These are phyloP conservation scores for Sarcophaga subvicina DNA, from an alignment of 2,888 invertebrate genomes.

Conservation along the genomic window DNA sequence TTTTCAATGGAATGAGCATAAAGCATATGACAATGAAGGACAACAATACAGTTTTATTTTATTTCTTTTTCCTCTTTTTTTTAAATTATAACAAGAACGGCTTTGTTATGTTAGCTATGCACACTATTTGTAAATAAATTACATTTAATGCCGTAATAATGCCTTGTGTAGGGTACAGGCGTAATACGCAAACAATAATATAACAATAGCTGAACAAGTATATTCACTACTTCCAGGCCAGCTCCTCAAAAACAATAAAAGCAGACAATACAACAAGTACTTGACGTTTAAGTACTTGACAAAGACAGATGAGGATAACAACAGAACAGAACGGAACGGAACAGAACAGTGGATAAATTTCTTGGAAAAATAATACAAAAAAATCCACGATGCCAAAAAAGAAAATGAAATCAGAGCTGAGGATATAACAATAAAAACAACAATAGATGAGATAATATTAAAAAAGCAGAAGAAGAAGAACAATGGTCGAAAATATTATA, in stretches of 20 bases:
- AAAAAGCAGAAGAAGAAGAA: conserved; percentile 10
- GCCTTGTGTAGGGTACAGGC: conserved; percentile 32
- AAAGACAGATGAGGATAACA: conserved; percentile 69
- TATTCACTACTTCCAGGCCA: conserved; percentile 12
- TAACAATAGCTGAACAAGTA: not conserved
- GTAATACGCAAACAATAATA: conserved; percentile 2
- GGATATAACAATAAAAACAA: conserved; percentile 56
- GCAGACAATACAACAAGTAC: conserved; percentile 69
- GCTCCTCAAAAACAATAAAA: conserved; percentile 51
- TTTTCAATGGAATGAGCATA: not conserved
- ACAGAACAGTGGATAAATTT: conserved; percentile 54
- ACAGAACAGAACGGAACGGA: conserved; percentile 43
- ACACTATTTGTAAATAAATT: not conserved
- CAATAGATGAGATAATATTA: conserved; percentile 21
- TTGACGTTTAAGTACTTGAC: conserved; percentile 72
- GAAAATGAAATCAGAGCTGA: conserved; percentile 29
- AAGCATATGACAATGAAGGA: conserved; percentile 62
- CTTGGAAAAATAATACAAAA: conserved; percentile 34
- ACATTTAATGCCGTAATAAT: not conserved
- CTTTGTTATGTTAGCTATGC: not conserved
- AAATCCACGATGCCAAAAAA: conserved; percentile 29
- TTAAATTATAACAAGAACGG: conserved; percentile 13
- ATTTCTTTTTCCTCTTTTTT: not conserved
- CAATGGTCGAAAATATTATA: not conserved
- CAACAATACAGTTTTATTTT: conserved; percentile 59